Conservation (phyloP, 2,797 vertebrate species). For the Anabacerthia variegaticeps region DNA sequence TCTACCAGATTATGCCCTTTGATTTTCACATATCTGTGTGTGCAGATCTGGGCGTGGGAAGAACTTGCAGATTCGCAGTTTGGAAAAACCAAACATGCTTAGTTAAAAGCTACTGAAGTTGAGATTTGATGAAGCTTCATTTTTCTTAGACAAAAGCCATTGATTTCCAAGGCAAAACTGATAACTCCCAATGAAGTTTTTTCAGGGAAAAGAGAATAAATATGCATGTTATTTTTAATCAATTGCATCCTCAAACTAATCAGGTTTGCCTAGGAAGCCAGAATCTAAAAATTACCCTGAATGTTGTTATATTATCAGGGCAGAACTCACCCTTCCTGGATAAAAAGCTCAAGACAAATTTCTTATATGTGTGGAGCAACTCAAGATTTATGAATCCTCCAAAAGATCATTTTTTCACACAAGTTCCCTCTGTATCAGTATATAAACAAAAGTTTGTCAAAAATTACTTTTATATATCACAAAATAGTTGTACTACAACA, state of each 20-base stretch:
- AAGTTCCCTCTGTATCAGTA: not conserved
- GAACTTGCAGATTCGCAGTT: constrained; percentile 24
- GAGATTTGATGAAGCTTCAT: not conserved
- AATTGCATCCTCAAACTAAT: not conserved
- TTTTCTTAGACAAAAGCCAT: not conserved
- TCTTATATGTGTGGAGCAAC: not conserved
- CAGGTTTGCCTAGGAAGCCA: not conserved
- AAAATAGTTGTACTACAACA: not conserved
- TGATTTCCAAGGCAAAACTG: not conserved
- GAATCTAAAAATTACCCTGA: not conserved
- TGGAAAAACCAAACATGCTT: constrained; percentile 32
- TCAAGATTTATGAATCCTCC: not conserved
- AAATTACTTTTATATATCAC: not conserved
- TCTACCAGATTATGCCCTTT: constrained; percentile 70
- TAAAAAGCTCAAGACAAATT: not conserved
- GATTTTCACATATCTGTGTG: constrained; percentile 55
- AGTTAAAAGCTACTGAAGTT: constrained; percentile 7
- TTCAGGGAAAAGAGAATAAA: not conserved
- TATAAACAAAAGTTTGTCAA: not conserved
- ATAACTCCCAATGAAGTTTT: not conserved
- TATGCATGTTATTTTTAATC: not conserved
- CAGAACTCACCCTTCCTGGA: not conserved
- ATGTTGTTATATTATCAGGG: not conserved
- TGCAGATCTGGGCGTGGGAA: constrained; percentile 33
- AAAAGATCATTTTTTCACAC: not conserved